phyloP scores from a whole-genome alignment of 2,113 vertebrate species.

The Cephalopterus ornatus region DNA sequence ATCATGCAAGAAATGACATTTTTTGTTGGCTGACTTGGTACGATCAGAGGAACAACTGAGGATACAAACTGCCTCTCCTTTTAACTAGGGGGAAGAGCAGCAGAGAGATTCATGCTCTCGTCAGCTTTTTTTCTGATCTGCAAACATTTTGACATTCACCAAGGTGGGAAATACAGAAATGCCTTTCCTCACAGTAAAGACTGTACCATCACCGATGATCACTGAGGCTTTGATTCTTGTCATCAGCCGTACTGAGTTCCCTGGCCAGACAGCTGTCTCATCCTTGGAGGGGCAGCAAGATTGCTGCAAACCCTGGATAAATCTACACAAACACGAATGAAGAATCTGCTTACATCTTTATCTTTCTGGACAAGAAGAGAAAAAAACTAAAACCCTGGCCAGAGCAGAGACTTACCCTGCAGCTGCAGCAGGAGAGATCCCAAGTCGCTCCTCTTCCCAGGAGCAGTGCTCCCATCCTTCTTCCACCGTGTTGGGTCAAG shows the following conservation, averaged over 20 bases:
- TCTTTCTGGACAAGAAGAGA: not conserved
- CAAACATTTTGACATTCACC: not conserved
- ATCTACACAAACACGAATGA: not conserved
- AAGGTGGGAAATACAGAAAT: not conserved
- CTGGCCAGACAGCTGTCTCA: not conserved
- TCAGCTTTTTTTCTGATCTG: not conserved
- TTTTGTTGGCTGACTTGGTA: not conserved
- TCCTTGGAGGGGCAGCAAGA: not conserved
- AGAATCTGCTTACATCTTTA: not conserved
- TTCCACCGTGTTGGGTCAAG: not conserved
- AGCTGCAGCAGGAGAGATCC: not conserved
- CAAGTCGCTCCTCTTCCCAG: not conserved
- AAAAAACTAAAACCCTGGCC: not conserved
- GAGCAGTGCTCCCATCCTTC: not conserved
- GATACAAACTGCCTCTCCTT: not conserved
- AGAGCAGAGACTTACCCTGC: not conserved
- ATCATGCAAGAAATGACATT: not conserved
- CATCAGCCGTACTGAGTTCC: not conserved
- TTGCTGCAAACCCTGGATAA: not conserved
- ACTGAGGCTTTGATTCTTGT: not conserved
- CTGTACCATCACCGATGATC: not conserved
- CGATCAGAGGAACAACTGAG: not conserved
- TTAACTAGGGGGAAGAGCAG: not conserved
- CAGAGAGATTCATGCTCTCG: not conserved
- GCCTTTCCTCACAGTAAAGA: rapidly evolving